Base-by-base conservation (phyloP, 2,797 vertebrate species). In the Spinus olivaceus region DNA sequence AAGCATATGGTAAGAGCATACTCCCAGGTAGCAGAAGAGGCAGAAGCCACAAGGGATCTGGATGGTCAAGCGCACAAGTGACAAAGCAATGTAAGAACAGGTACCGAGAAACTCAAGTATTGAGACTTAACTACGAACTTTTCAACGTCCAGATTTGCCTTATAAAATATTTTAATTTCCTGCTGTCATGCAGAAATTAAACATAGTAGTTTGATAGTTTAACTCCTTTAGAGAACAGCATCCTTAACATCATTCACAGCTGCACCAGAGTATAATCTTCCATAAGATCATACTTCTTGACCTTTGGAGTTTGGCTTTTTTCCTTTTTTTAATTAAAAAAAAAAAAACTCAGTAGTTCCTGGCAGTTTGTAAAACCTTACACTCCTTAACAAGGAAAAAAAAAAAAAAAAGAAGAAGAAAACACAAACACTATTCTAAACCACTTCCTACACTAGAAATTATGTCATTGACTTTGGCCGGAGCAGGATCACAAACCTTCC, bases 221-320 rank as follows among this genome's bases (percentile, higher is more conserved):
- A 81, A 57, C 10, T 76, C 9, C 30, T 84, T 65, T 25, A 79
- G 24, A 57, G 16, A 72, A 46, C 16, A 66, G 27, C 9, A 3
- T 33, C 65, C 33, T 56, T 74, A 78, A n/a, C 13, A 50, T 28
- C 13, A 70, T 53, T 81, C 42, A 42, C 42, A 86, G 35, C 32
- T 88, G 22, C 24, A 78, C 8, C 27, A n/a, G n/a, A 53, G 10
- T 28, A 56, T 23, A 69, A 35, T 19, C 19, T 70, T 49, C 23
- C 12, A 1, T 32, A 51, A 44, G 14, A 53, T 30, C 37, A 56
- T n/a, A 50, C 8, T 42, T 92, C 4, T 44, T 4, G 37, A 67
- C 9, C 21, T 46, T 33, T 4, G 1, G 11, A 3, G 5, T 56
- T 41, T 17, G 2, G 2, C 30, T 15, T 30, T 32, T 35, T 6